Evolutionary conservation across 2,113 vertebrate species (phyloP), one percentile per base, ranked within the genome.

Genomic region (Pluvianellus socialis): DNA sequence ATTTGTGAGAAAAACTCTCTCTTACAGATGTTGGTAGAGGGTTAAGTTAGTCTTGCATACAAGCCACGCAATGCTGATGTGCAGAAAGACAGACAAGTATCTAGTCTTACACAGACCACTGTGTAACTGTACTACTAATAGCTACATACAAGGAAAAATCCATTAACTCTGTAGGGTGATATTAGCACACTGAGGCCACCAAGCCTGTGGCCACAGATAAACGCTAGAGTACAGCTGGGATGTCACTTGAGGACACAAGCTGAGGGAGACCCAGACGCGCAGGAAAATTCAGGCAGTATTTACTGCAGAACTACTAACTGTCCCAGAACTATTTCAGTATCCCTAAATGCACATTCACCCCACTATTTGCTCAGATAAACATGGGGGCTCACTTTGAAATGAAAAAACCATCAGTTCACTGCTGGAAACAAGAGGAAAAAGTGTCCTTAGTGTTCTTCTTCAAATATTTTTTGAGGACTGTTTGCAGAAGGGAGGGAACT

Each of bases 201-300:
- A 24, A 89, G 58, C 9, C 83, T 42, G 52, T 14, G 49, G 47
- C 42, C 83, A 83, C 66, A 47, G 28, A 40, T 23, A 53, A 87
- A 38, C 7, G 47, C 23, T 30, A 1, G 11, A 67, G 26, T 14
- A 59, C 28, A 68, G 66, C 56, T 6, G 13, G 53, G 30, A 30
- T 23, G 84, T 93, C 95, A 92, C 74, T 55, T 21, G 71, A 95
- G 94, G 92, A 90, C 95, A 94, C 65, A 75, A 45, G 73, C 7
- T 71, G 38, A 82, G 63, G 42, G 47, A 90, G 23, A 56, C 81
- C 35, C 2, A 70, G 59, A 74, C 59, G 61, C 4, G 44, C 63
- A 81, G 83, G 58, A 61, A 77, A 35, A 96, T 27, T 88, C 95
- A 91, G 65, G 58, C 82, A 52, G 27, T 95, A 96, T 97, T 97